Evolutionary conservation across 2,888 invertebrate genomes (phyloP), one percentile per base, ranked within the genome.

Genomic region (Tetragnatha montana): DNA sequence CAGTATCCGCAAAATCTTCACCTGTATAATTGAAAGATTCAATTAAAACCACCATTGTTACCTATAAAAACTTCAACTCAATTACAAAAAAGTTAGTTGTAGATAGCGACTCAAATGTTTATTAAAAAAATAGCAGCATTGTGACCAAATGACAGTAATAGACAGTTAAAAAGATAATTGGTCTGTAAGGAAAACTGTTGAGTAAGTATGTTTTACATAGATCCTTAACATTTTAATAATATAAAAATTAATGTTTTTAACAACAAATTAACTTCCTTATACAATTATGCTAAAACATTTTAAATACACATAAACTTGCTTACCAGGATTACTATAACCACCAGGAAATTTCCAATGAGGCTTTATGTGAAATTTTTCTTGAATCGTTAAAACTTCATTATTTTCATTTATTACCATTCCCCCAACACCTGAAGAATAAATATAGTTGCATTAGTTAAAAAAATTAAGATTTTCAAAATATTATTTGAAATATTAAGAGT

Each of bases 301-400:
- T 35, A 35, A 35, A 68, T 69, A 22, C n/a, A 49, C 10, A 35
- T 35, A 35, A 35, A 6, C 12, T n/a, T 22, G 73, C 19, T 92
- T 93, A 96, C 97, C 96, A 94, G 96, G 96, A 93, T 98, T 97
- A 21, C 97, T 97, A 94, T 96, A 97, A 81, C 98, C 98, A 83
- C 98, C 98, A 19, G 98, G 98, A 8, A 98, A 94, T 94, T 98
- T 98, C 97, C 97, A 98, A 92, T 95, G 95, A 6, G 95, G 94
- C 47, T 91, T 92, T 17, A 88, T 89, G 88, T 94, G 94, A 92
- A 95, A 95, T 92, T 95, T 95, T 93, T 98, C 98, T 92, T 95
- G 95, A 0, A 98, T 96, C 22, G 97, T 96, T 82, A 98, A 94
- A 84, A 98, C 94, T 94, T 97, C 95, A 86, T 96, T 95, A 10